Evolutionary conservation across 2,888 invertebrate species (phyloP), one percentile per base, ranked within the genome.

Genomic region (Melieria crassipennis): DNA sequence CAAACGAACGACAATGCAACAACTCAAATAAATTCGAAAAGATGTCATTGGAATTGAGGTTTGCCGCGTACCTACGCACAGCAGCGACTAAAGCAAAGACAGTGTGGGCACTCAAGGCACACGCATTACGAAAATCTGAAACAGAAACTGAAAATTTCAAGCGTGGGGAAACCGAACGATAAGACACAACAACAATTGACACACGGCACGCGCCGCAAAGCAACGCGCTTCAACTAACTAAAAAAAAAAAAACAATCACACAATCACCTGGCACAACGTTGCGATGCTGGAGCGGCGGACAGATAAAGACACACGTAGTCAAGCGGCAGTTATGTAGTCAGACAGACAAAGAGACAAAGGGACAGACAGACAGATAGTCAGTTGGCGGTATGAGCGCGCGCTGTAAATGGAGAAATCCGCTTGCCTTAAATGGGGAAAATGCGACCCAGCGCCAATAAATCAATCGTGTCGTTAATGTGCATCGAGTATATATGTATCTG

Each of bases 121-220:
- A 63, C 63, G 55, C 57, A 69, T 46, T 56, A 45, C 58, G 47
- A 66, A 69, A 66, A 70, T 73, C 65, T 66, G 50, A 65, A 68
- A 60, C 46, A 56, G n/a, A 65, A 72, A 72, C 62, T 74, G 58
- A 68, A 72, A 73, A 70, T 65, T 72, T 73, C 71, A 67, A 75
- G 78, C 75, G 78, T 77, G 77, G 78, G 78, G 77, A 74, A 69
- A 75, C 69, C 43, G 30, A 6, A 57, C 16, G 73, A 70, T 69
- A 70, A 63, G 55, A 72, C 30, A 69, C 70, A 70, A 72, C 69
- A 72, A 65, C 72, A 73, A 74, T 71, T 76, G 76, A 77, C 77
- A 76, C 70, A 73, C 75, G 78, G 78, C 78, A 78, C 77, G 78
- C 78, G 78, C 73, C 77, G 75, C 11, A 43, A 58, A 58, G n/a